Percentiles rank a stretch among this genome's conserved stretches.
Evolutionary conservation across 1,140 invertebrate genomes (phyloP).

Genomic region (Aphaenogaster rudis): DNA sequence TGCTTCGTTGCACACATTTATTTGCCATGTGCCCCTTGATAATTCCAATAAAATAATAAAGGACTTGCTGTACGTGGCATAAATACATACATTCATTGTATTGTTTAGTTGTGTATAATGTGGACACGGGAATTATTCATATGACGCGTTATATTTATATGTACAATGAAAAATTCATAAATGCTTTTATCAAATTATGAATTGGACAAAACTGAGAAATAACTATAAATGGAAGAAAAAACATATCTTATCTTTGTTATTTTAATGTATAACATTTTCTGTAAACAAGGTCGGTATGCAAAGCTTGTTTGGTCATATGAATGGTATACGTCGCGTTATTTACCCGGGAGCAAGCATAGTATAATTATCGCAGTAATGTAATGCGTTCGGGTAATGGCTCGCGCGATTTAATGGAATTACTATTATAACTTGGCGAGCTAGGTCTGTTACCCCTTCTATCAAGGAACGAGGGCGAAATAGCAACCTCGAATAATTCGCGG

Average conservation of each 20-base stretch:
- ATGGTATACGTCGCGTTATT: conserved; percentile 44
- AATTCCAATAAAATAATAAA: conserved; percentile 40
- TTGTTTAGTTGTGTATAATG: not conserved
- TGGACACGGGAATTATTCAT: not conserved
- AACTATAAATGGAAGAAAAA: not conserved
- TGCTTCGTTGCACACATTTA: not conserved
- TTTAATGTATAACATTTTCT: not conserved
- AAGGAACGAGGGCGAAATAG: conserved; percentile 48
- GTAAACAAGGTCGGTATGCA: not conserved
- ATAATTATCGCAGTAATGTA: conserved; percentile 59
- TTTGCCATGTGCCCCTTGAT: not conserved
- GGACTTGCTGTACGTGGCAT: not conserved
- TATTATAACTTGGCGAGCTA: conserved; percentile 53
- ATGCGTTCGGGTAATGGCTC: conserved; percentile 55
- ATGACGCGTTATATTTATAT: not conserved
- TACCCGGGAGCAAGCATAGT: conserved; percentile 34
- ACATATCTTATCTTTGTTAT: not conserved
- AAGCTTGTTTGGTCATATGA: conserved; percentile 40
- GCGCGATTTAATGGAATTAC: conserved; percentile 62
- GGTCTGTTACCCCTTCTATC: conserved; percentile 43
- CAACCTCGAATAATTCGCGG: conserved; percentile 59
- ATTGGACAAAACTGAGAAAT: conserved; percentile 8
- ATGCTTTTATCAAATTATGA: not conserved
- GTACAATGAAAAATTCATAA: not conserved
- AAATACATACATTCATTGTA: not conserved